phyloP scores from a whole-genome alignment of 1,140 invertebrate genomes.

The Cydia pomonella region DNA sequence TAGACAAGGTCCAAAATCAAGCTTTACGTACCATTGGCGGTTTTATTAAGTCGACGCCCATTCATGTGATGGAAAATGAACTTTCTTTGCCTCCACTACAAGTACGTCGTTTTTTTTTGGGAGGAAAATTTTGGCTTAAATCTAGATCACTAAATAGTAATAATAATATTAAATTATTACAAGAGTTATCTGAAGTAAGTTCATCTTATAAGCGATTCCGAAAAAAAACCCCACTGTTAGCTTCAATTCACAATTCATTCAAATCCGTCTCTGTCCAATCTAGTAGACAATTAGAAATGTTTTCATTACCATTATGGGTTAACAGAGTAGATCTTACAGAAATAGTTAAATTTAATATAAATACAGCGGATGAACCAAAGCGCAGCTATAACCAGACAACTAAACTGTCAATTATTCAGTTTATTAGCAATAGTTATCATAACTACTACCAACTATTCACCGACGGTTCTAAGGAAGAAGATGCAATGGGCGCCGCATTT shows the following conservation, averaged over 20 bases:
- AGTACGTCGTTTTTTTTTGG: not conserved
- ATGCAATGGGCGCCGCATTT: not conserved
- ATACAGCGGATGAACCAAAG: not conserved
- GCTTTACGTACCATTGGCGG: not conserved
- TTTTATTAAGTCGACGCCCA: not conserved
- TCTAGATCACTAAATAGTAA: not conserved
- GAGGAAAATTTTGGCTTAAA: not conserved
- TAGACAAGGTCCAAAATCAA: not conserved
- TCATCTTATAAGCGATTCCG: not conserved
- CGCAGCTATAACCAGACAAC: not conserved
- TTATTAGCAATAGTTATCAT: not conserved
- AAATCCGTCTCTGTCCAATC: not conserved
- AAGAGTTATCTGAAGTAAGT: not conserved
- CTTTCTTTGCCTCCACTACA: not conserved
- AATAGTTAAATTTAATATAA: not conserved
- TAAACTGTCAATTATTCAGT: not conserved
- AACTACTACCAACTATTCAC: not conserved
- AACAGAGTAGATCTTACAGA: not conserved
- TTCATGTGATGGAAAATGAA: not conserved
- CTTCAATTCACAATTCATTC: not conserved
- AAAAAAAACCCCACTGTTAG: not conserved
- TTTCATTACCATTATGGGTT: not conserved
- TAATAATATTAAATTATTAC: not conserved
- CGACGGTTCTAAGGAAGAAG: not conserved
- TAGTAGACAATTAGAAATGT: not conserved